These are phyloP conservation scores for Harpalus rubripes DNA, from an alignment of 2,888 invertebrate genomes.

Conservation along the genomic window DNA sequence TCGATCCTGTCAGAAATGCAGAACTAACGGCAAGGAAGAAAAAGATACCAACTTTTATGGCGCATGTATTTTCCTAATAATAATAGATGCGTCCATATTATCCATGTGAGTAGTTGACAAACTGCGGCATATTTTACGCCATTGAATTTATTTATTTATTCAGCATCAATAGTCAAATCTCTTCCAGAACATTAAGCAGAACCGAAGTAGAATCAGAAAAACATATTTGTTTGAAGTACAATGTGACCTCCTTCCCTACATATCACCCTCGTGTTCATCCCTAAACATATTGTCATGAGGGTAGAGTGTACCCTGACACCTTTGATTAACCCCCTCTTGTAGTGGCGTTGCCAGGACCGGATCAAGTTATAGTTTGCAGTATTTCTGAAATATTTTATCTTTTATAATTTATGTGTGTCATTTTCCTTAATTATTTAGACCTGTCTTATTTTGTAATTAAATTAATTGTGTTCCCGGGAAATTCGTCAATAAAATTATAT, in stretches of 20 bases:
- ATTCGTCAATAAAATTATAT: too few species aligned
- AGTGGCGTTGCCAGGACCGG: neutral
- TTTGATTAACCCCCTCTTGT: constrained; percentile 31
- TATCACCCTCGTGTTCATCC: constrained; percentile 46
- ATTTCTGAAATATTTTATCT: too few species aligned
- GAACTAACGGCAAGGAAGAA: too few species aligned
- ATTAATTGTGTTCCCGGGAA: too few species aligned
- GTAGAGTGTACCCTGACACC: constrained; percentile 16
- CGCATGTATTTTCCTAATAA: neutral
- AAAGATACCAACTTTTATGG: neutral
- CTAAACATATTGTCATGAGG: constrained; percentile 36
- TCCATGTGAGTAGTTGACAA: neutral
- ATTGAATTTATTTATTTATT: constrained; percentile 45
- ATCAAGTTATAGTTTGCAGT: neutral
- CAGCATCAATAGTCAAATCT: constrained; percentile 29
- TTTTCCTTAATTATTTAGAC: too few species aligned
- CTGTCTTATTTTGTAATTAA: too few species aligned
- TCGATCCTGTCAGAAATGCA: too few species aligned
- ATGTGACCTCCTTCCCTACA: constrained; percentile 50
- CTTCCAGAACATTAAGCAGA: constrained; percentile 39
- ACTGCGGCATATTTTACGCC: constrained; percentile 17
- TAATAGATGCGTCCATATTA: constrained; percentile 12
- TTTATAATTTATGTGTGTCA: too few species aligned
- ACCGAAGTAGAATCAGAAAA: constrained; percentile 15
- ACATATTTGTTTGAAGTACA: constrained; percentile 51